Conservation (phyloP, 2,113 vertebrate species). For the Elephas maximus region DNA sequence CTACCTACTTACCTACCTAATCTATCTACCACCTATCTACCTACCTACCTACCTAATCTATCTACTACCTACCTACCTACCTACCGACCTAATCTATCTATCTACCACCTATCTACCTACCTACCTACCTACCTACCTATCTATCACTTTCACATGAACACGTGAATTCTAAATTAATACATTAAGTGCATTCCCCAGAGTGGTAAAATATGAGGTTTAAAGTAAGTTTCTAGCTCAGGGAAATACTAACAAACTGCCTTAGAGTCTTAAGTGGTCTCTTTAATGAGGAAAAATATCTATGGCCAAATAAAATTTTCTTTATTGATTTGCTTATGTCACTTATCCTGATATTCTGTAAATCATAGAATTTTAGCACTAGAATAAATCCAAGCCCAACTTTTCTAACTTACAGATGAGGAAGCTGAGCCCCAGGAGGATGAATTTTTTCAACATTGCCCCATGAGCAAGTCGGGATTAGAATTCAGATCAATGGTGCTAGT, state of each 20-base stretch:
- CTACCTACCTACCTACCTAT: neutral
- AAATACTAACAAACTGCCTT: neutral
- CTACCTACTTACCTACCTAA: too few species aligned
- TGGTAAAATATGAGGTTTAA: conserved; percentile 23
- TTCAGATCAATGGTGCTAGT: neutral
- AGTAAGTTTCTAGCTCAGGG: neutral
- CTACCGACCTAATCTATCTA: too few species aligned
- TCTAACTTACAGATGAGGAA: neutral
- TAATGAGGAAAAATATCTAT: neutral
- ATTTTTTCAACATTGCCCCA: neutral
- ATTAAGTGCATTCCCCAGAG: neutral
- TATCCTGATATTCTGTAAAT: neutral
- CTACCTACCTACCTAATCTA: neutral
- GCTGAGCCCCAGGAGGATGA: neutral
- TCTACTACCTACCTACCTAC: too few species aligned
- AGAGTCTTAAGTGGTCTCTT: neutral
- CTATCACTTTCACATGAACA: neutral
- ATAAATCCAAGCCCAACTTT: neutral
- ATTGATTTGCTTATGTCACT: neutral
- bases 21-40: neutral
- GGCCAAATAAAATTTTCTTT: neutral
- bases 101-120: too few species aligned
- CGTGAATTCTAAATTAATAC: neutral
- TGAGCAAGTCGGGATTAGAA: neutral
- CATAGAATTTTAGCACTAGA: neutral